These are phyloP conservation scores for Rhineura floridana DNA, from an alignment of 2,113 vertebrate species.

Conservation along the genomic window DNA sequence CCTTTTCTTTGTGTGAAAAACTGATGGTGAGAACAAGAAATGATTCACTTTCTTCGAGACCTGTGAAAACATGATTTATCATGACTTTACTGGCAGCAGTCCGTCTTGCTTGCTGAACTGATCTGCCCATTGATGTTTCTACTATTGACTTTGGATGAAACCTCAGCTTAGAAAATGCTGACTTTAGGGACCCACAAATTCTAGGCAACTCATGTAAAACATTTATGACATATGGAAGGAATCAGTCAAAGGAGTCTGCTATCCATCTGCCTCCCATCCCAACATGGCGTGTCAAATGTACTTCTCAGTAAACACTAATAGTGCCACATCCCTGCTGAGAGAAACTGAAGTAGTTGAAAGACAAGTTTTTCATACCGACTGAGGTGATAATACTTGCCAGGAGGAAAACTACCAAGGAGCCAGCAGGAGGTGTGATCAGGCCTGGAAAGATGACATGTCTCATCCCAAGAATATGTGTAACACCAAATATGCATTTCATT, in stretches of 20 bases:
- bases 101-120: constrained; percentile 10
- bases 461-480: constrained; percentile 24
- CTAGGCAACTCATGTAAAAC: constrained; percentile 10
- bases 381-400: constrained; percentile 9
- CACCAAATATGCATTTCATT: neutral
- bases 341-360: neutral
- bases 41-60: neutral
- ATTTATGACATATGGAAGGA: neutral
- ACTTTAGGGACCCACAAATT: neutral
- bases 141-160: neutral
- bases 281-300: neutral
- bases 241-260: neutral
- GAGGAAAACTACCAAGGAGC: neutral
- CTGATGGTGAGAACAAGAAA: constrained; percentile 27
- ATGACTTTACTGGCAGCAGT: neutral
- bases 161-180: neutral
- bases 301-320: neutral
- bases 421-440: neutral
- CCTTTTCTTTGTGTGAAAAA: constrained; percentile 34
- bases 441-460: neutral
- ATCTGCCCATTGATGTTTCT: neutral
- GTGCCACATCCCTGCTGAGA: constrained; percentile 7
- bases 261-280: neutral
- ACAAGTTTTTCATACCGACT: neutral
- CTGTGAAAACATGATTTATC: neutral